These are phyloP conservation scores for Sphenopsis melanotis DNA, from an alignment of 2,797 vertebrate species.

Conservation along the genomic window DNA sequence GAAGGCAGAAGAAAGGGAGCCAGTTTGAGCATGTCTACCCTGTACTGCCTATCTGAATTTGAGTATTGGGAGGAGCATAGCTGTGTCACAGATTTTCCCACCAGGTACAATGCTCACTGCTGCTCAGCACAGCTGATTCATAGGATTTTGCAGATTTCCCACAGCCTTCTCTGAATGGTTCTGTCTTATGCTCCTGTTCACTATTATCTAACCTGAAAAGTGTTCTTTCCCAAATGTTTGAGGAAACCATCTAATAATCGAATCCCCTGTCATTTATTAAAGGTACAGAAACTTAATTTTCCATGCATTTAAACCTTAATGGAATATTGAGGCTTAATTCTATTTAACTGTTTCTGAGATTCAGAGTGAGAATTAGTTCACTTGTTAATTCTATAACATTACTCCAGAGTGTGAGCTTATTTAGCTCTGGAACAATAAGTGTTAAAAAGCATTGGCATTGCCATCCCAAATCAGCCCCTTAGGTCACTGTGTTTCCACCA, in stretches of 20 bases:
- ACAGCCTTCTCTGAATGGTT: not conserved
- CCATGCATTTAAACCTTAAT: not conserved
- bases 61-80: not conserved
- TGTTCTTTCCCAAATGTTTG: not conserved
- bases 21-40: not conserved
- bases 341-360: not conserved
- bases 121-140: not conserved
- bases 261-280: not conserved
- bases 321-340: not conserved
- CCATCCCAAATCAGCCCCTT: rapidly evolving
- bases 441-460: not conserved
- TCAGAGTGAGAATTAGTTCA: not conserved
- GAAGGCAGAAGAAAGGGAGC: not conserved
- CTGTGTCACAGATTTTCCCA: not conserved
- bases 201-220: not conserved
- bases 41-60: not conserved
- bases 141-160: not conserved
- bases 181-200: rapidly evolving
- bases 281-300: not conserved
- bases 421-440: not conserved
- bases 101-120: not conserved
- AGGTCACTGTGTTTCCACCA: not conserved
- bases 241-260: not conserved
- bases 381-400: not conserved
- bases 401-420: not conserved